A percentile compares a stretch with the other conserved stretches of the same genome.
Conservation (phyloP, 2,113 vertebrate species). For the Nesoenas mayeri region DNA sequence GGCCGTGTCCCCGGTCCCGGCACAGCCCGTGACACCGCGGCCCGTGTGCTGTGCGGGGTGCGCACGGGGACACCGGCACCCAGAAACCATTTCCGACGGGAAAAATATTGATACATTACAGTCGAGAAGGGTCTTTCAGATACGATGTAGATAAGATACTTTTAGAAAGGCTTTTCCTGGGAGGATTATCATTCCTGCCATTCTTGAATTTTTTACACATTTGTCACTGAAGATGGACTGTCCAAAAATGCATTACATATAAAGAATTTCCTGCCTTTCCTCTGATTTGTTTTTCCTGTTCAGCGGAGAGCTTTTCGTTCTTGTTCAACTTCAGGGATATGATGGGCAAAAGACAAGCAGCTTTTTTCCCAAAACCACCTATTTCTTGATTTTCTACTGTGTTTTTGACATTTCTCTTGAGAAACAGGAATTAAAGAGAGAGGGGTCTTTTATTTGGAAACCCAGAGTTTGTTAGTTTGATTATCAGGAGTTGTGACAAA, state of each 20-base stretch:
- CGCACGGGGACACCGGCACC: too few relatives aligned
- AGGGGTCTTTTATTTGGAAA: background rate
- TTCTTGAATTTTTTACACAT: background rate
- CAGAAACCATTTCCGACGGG: accelerated
- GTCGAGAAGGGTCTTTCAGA: background rate
- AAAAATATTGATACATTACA: background rate
- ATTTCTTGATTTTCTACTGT: background rate
- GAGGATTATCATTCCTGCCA: accelerated
- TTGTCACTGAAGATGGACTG: background rate
- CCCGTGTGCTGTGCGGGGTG: too few relatives aligned
- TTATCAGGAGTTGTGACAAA: background rate
- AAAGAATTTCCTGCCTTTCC: too few relatives aligned
- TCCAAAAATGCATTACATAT: background rate
- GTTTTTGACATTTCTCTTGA: background rate
- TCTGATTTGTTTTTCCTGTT: background rate
- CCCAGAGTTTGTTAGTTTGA: accelerated
- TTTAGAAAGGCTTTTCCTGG: background rate
- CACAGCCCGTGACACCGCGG: too few relatives aligned
- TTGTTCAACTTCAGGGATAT: background rate
- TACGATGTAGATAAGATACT: accelerated
- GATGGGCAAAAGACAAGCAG: background rate
- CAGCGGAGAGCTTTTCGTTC: background rate
- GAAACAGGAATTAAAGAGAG: background rate
- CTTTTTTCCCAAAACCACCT: background rate
- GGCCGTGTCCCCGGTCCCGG: too few relatives aligned